phyloP scores from a whole-genome alignment of 2,797 vertebrate genomes.

The Philypnodon macrostomus region DNA sequence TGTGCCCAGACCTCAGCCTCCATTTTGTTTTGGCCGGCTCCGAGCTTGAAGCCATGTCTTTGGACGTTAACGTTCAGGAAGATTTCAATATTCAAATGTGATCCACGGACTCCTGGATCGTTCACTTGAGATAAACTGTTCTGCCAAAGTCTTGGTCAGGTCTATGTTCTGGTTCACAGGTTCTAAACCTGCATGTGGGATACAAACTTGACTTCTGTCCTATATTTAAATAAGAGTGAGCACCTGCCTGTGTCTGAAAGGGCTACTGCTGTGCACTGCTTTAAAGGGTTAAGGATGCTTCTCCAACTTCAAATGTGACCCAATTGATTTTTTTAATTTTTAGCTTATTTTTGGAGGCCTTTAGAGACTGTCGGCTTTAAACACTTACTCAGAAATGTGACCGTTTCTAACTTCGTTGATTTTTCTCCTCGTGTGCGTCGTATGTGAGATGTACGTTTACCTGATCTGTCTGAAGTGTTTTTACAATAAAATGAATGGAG shows the following conservation, averaged over 20 bases:
- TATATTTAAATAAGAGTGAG: no score
- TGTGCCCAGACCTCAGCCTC: no score
- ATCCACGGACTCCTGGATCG: background rate
- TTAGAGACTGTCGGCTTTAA: slow-evolving; percentile 42
- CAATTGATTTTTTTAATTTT: no score
- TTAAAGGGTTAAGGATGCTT: slow-evolving; percentile 1
- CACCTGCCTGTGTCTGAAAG: no score
- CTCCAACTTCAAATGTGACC: background rate
- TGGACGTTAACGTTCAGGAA: background rate
- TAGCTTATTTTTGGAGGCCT: slow-evolving; percentile 14
- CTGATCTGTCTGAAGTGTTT: slow-evolving; percentile 47
- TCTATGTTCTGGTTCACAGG: background rate
- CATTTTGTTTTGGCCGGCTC: slow-evolving; percentile 9
- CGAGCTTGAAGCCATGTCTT: slow-evolving; percentile 3
- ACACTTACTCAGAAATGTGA: slow-evolving; percentile 20
- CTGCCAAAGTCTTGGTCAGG: slow-evolving; percentile 38
- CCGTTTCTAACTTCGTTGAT: no score
- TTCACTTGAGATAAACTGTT: slow-evolving; percentile 13
- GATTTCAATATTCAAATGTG: background rate
- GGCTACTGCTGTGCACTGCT: background rate
- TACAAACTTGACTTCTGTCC: no score
- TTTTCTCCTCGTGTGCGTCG: slow-evolving; percentile 42
- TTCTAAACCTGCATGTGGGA: background rate
- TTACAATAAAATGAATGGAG: slow-evolving; percentile 61
- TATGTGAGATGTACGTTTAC: slow-evolving; percentile 65